Evolutionary conservation across 2,888 invertebrate genomes (phyloP).

Genomic region (Xestia rhomboidea): DNA sequence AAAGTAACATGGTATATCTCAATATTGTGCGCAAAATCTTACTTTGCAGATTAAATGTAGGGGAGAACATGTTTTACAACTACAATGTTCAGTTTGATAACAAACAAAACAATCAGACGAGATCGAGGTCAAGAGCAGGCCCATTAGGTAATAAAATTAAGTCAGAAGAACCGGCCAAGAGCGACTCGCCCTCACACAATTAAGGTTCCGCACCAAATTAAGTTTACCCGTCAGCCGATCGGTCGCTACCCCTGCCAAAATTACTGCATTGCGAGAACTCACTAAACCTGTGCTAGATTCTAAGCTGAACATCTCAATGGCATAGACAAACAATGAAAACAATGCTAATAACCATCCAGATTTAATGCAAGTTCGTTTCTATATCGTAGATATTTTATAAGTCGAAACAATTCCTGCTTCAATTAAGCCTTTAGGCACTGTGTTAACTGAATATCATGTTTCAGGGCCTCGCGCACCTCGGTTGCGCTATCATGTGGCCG

Average conservation of each 20-base stretch:
- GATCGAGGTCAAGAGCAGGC: neutral
- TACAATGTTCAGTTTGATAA: neutral
- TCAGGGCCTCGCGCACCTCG: conserved; percentile 56
- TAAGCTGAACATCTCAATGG: neutral
- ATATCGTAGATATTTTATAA: neutral
- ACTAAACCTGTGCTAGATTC: neutral
- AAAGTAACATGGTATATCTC: neutral
- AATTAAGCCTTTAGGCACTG: neutral
- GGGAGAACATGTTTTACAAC: neutral
- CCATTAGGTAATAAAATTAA: neutral
- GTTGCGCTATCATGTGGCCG: conserved; percentile 91
- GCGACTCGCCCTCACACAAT: neutral
- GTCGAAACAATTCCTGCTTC: neutral
- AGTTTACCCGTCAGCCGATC: neutral
- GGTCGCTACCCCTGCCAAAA: neutral
- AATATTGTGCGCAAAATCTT: neutral
- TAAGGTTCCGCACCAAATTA: neutral
- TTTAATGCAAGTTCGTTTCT: conserved; percentile 4
- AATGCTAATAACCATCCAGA: neutral
- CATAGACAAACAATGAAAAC: neutral
- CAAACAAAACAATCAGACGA: neutral
- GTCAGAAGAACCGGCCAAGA: neutral
- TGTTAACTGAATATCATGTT: conserved; percentile 36
- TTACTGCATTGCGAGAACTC: neutral
- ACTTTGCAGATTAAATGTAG: neutral